Base-by-base conservation (phyloP, 2,797 vertebrate genomes). In the Rallus crepitans region DNA sequence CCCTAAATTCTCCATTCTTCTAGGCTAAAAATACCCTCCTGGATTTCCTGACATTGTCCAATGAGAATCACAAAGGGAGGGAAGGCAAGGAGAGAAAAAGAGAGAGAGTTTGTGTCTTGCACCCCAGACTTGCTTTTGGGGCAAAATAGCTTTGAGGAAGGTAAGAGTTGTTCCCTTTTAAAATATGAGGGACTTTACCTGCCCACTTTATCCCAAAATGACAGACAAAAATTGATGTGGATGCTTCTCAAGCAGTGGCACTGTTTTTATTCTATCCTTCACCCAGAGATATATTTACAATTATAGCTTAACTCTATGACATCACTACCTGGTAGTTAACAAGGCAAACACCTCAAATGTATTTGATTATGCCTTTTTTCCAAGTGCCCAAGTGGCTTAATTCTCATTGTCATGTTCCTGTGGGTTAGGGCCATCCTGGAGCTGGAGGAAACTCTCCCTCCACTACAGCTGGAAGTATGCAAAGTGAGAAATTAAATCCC, bases 1-100 rank as follows among this genome's bases (percentile, higher is more conserved):
- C 83, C 85, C 87, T 94, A 91, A 95, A 96, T 96, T 93, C 80
- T 61, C 77, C n/a, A 47, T 66, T 94, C n/a, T 25, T 71, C 76
- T 79, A 40, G 73, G 42, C 83, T 94, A 79, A 95, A 95, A 70
- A 85, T 92, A 84, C 10, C 39, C 40, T 84, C 39, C 82, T 72
- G 65, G n/a, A 60, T 69, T 90, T 89, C 76, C 76, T 60, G 64
- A 42, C 71, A 35, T 7, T 70, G 28, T 70, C 59, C 79, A 75
- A 1, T 8, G 23, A 61, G 57, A 89, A 82, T 55, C 42, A 82
- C 57, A 75, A 47, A 77, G 21, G 50, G 37, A 65, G 18, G 15
- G 37, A 90, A 30, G 28, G 35, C 69, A 82, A 94, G 42, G 30
- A 87, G 48, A 89, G 23, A n/a, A 63, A 63, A 76, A 23, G 56